Conservation (phyloP, 2,888 invertebrate species). For the Orthonevra nobilis region DNA sequence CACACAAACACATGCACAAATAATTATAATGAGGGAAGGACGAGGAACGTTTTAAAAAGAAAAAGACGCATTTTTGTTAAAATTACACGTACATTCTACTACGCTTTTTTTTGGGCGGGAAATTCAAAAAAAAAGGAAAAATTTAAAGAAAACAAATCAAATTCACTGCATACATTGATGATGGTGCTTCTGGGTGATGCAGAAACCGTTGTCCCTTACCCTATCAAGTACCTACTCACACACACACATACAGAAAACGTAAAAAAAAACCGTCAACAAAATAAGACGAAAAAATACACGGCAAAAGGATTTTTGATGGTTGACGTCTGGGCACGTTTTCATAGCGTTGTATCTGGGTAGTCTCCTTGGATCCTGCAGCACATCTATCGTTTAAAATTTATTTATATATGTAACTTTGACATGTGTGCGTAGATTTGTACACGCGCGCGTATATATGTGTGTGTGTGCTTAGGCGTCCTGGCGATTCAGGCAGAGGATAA, state of each 20-base stretch:
- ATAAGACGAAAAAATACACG: constrained; percentile 51
- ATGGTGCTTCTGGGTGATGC: constrained; percentile 33
- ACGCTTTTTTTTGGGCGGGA: constrained; percentile 49
- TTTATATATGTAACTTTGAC: constrained; percentile 23
- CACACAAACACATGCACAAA: constrained; percentile 2
- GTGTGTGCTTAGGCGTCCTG: constrained; percentile 49
- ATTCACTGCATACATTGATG: constrained; percentile 61
- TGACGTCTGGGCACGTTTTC: constrained; percentile 69
- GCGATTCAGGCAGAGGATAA: constrained; percentile 20
- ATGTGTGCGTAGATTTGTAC: constrained; percentile 1
- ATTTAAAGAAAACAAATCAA: constrained; percentile 64
- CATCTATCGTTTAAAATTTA: constrained; percentile 53
- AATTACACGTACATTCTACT: constrained; percentile 33
- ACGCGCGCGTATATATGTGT: neutral
- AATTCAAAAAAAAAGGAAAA: constrained; percentile 43
- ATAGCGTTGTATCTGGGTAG: constrained; percentile 13
- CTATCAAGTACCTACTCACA: constrained; percentile 39
- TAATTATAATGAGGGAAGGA: constrained; percentile 57
- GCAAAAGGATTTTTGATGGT: constrained; percentile 59
- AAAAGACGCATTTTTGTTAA: constrained; percentile 68
- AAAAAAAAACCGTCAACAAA: constrained; percentile 56
- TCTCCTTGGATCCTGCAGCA: constrained; percentile 18
- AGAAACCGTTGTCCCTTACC: constrained; percentile 51
- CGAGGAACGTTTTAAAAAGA: constrained; percentile 60
- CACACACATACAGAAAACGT: constrained; percentile 27